phyloP scores from a whole-genome alignment of 2,797 vertebrate species.

The Poeciliopsis paucimaculata region DNA sequence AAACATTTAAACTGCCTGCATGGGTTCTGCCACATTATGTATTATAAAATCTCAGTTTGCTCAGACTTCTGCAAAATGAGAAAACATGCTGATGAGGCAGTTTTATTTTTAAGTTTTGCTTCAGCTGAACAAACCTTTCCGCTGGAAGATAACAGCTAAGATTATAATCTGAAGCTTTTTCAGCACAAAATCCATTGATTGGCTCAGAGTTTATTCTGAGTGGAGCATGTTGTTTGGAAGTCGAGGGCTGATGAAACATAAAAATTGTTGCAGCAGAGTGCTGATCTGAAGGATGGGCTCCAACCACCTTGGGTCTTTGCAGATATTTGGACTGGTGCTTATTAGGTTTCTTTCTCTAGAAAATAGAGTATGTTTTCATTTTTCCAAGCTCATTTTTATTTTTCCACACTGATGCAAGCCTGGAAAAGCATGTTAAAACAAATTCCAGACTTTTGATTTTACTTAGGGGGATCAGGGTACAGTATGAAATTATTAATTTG shows the following conservation, averaged over 20 bases:
- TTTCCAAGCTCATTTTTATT: no score
- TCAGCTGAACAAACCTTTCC: neutral
- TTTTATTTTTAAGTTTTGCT: neutral
- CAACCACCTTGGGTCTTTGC: neutral
- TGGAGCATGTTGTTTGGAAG: constrained; percentile 1
- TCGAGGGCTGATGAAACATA: neutral
- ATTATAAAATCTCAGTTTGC: neutral
- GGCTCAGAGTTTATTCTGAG: neutral
- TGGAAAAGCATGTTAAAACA: no score
- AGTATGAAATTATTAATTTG: no score
- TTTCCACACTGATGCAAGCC: no score
- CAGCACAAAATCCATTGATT: neutral
- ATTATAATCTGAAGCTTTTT: neutral
- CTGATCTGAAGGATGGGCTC: neutral
- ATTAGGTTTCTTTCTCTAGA: no score
- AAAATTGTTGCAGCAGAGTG: neutral
- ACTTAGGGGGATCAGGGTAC: no score
- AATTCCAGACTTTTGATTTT: no score
- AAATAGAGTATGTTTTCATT: no score
- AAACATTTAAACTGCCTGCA: neutral
- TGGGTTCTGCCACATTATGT: no score
- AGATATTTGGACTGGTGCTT: neutral
- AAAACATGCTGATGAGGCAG: neutral
- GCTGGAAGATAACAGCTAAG: neutral
- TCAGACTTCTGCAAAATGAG: neutral